Conservation (phyloP, 2,113 vertebrate species). For the Nibea albiflora region DNA sequence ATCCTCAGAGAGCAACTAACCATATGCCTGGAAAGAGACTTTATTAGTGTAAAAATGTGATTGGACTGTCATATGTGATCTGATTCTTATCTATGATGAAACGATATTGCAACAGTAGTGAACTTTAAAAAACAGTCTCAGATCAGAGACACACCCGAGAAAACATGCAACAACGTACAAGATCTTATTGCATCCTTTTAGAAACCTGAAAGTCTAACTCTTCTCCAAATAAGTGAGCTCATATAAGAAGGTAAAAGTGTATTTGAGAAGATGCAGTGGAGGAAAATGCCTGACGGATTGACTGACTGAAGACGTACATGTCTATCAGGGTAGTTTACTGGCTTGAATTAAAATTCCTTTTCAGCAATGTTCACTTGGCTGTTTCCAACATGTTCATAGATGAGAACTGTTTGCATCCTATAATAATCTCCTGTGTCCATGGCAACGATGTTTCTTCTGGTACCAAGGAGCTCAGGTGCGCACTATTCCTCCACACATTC, state of each 20-base stretch:
- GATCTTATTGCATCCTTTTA: background rate
- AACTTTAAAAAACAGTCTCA: background rate
- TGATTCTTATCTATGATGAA: slow-evolving; percentile 1
- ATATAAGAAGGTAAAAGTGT: background rate
- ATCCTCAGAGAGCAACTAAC: slow-evolving; percentile 37
- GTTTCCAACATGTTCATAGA: slow-evolving; percentile 21
- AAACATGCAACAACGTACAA: background rate
- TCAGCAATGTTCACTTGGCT: background rate
- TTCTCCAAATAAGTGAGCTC: background rate
- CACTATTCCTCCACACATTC: slow-evolving; percentile 60
- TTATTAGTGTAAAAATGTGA: slow-evolving; percentile 33
- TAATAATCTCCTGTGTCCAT: slow-evolving; percentile 72
- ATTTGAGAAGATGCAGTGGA: background rate
- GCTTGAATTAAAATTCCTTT: background rate
- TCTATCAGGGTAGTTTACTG: background rate
- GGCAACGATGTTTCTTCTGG: slow-evolving; percentile 69
- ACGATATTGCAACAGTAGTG: background rate
- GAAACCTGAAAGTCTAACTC: background rate
- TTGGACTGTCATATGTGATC: slow-evolving; percentile 27
- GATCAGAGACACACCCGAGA: background rate
- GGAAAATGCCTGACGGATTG: background rate
- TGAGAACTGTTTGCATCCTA: slow-evolving; percentile 57
- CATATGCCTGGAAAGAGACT: slow-evolving; percentile 25
- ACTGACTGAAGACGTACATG: background rate
- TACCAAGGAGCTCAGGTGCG: slow-evolving; percentile 69